Evolutionary conservation across 2,888 invertebrate species (phyloP).

Genomic region (Anthrax anthrax): DNA sequence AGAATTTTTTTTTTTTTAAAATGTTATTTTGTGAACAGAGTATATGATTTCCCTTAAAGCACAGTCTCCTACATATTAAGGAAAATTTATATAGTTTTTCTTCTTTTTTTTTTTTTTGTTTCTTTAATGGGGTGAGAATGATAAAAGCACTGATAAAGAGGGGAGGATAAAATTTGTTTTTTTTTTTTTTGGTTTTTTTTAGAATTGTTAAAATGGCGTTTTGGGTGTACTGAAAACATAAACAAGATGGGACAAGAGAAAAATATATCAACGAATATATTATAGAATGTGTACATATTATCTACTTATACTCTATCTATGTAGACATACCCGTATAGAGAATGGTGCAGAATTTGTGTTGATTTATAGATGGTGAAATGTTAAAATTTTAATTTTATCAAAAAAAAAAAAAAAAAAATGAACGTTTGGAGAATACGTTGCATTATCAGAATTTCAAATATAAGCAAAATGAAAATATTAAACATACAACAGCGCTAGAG

Average conservation of each 20-base stretch:
- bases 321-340: neutral
- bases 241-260: neutral
- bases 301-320: no score
- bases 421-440: constrained; percentile 1
- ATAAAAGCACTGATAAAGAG: no score
- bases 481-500: no score
- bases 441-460: neutral
- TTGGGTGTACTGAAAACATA: neutral
- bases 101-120: constrained; percentile 2
- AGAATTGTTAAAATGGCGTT: neutral
- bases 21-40: no score
- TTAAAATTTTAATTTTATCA: constrained; percentile 7
- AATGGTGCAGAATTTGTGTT: constrained; percentile 9
- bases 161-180: no score
- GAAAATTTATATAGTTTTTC: neutral
- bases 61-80: constrained; percentile 1
- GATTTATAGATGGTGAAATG: constrained; percentile 9
- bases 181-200: no score
- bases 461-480: neutral
- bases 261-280: neutral
- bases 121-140: constrained; percentile 1
- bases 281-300: constrained; percentile 4
- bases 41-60: no score
- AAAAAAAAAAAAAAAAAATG: no score
- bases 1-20: constrained; percentile 1